A percentile compares a stretch with the other conserved stretches of the same genome.
These are phyloP conservation scores for Calameuta pallipes DNA, from an alignment of 2,888 invertebrate species.

Conservation along the genomic window DNA sequence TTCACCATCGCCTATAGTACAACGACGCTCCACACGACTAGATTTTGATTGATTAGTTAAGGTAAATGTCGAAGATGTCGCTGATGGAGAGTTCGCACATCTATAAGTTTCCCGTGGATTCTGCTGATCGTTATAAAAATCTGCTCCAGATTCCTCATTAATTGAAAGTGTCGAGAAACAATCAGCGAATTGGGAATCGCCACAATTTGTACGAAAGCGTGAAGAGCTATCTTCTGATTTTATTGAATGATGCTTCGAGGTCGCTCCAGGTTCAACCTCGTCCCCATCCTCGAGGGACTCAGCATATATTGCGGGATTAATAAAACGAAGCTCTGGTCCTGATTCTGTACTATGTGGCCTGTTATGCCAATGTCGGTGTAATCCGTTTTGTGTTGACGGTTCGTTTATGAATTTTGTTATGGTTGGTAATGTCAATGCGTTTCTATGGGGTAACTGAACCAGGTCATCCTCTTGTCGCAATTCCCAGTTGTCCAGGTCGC, in stretches of 20 bases:
- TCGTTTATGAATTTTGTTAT: background rate
- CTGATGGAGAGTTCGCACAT: conserved; percentile 39
- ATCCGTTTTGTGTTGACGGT: background rate
- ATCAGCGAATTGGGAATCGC: conserved; percentile 45
- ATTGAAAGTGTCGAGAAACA: conserved; percentile 11
- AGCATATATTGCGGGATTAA: conserved; percentile 73
- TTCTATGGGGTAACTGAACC: background rate
- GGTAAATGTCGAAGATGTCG: conserved; percentile 27
- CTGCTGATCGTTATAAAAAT: conserved; percentile 15
- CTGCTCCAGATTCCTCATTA: conserved; percentile 17
- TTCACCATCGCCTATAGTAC: conserved; percentile 27
- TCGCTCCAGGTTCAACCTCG: conserved; percentile 39
- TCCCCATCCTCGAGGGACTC: conserved; percentile 68
- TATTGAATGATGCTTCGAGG: conserved; percentile 31
- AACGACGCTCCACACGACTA: conserved; percentile 35
- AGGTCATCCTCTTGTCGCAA: conserved; percentile 28
- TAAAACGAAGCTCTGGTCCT: conserved; percentile 63
- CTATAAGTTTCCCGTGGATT: conserved; percentile 41
- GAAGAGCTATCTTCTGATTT: conserved; percentile 28
- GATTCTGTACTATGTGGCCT: conserved; percentile 16
- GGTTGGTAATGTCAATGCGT: background rate
- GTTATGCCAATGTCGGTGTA: background rate
- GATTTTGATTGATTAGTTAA: conserved; percentile 28
- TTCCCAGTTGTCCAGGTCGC: conserved; percentile 43
- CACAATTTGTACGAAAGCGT: conserved; percentile 43